A percentile compares a stretch with the other conserved stretches of the same genome.
These are phyloP conservation scores for Nothocercus julius DNA, from an alignment of 2,113 vertebrate species.

Conservation along the genomic window DNA sequence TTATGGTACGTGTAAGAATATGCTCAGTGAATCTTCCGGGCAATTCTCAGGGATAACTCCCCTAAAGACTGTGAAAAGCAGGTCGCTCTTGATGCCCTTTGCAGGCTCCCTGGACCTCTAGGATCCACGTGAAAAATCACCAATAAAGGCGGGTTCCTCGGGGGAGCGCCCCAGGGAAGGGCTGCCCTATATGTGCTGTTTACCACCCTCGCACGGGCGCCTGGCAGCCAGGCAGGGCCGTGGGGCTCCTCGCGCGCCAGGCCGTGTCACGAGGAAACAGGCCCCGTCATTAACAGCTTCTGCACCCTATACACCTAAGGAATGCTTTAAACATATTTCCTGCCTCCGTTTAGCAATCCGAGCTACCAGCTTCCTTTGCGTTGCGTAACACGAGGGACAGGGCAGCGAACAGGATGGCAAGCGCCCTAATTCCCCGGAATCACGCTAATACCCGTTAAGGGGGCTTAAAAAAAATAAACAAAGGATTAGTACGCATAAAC, in stretches of 20 bases:
- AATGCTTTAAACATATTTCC: conserved; percentile 18
- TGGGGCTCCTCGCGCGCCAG: neutral
- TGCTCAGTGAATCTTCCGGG: neutral
- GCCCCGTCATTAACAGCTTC: neutral
- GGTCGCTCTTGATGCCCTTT: neutral
- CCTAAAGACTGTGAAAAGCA: neutral
- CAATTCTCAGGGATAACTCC: neutral
- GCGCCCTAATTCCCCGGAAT: neutral
- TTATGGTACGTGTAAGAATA: fast-evolving
- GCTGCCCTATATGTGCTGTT: fast-evolving
- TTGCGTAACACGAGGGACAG: neutral
- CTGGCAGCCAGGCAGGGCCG: neutral
- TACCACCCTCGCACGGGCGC: fast-evolving
- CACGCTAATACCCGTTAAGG: neutral
- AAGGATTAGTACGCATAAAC: too few relatives aligned
- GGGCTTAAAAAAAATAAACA: neutral
- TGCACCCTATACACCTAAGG: neutral
- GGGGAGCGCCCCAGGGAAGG: neutral
- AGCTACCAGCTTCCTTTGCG: neutral
- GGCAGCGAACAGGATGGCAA: neutral
- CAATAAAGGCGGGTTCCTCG: fast-evolving
- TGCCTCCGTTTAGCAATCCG: neutral
- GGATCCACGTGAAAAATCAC: neutral
- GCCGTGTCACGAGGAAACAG: neutral
- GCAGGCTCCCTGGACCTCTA: neutral